Percentiles rank a stretch among this genome's conserved stretches.
Evolutionary conservation across 2,797 vertebrate genomes (phyloP).

Genomic region (Microcaecilia unicolor): DNA sequence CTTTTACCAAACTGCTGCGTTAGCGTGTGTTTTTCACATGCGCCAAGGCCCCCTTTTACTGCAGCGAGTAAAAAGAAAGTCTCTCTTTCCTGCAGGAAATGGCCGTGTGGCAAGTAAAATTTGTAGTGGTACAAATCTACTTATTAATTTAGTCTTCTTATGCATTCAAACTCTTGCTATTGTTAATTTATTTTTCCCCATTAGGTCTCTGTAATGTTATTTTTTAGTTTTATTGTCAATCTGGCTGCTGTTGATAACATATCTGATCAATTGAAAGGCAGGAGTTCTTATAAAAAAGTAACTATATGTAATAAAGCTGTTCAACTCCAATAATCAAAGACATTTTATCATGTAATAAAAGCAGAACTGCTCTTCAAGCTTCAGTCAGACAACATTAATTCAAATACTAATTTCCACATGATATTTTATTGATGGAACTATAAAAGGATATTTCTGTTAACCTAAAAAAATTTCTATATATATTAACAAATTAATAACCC

Average conservation of each 20-base stretch:
- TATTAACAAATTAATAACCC: conserved; percentile 20
- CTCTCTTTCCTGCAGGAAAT: no score
- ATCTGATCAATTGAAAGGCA: conserved; percentile 38
- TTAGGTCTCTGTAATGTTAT: conserved; percentile 9
- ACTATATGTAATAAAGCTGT: conserved; percentile 43
- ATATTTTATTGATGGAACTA: conserved; percentile 29
- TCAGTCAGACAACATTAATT: conserved; percentile 37
- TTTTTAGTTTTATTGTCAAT: conserved; percentile 38
- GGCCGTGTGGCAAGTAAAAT: no score
- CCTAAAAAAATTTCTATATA: not conserved
- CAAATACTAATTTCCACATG: conserved; percentile 34
- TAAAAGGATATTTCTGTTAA: conserved; percentile 23
- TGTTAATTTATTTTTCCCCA: conserved; percentile 20
- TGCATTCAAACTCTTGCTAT: conserved; percentile 13
- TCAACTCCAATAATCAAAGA: conserved; percentile 46
- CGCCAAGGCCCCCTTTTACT: no score
- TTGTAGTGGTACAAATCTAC: no score
- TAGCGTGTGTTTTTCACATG: no score
- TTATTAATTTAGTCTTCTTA: conserved; percentile 29
- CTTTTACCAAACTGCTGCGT: no score
- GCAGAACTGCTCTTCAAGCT: conserved; percentile 19
- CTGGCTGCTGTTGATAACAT: conserved; percentile 37
- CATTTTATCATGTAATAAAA: conserved; percentile 52
- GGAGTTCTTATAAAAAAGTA: conserved; percentile 40
- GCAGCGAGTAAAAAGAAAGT: no score